Evolutionary conservation across 2,888 invertebrate genomes (phyloP).

Genomic region (Stenolophus ochropezus): DNA sequence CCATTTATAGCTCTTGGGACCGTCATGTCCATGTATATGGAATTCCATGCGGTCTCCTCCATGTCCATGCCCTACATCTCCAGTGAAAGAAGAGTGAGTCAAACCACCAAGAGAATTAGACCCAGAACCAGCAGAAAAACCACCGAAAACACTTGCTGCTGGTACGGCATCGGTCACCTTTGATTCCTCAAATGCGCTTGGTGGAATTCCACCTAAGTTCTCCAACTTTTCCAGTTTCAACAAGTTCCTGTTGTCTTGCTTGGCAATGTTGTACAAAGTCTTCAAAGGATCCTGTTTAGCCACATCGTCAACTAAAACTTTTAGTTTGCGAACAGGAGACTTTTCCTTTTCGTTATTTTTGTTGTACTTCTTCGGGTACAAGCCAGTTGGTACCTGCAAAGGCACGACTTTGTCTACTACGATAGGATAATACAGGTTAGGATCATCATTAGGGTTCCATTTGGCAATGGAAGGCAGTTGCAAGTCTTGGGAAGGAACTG

Average conservation of each 20-base stretch:
- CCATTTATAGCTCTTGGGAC: conserved; percentile 88
- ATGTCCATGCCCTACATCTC: conserved; percentile 51
- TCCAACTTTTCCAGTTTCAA: conserved; percentile 71
- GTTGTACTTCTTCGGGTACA: conserved; percentile 78
- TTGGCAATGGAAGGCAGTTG: conserved; percentile 72
- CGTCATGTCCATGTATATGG: conserved; percentile 88
- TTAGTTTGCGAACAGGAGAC: conserved; percentile 69
- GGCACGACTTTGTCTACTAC: conserved; percentile 70
- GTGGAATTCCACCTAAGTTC: conserved; percentile 28
- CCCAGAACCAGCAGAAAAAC: conserved; percentile 65
- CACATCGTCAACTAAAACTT: conserved; percentile 72
- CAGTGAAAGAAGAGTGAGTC: conserved; percentile 33
- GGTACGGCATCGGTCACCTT: conserved; percentile 62
- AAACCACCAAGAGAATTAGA: conserved; percentile 63
- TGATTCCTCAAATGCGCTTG: conserved; percentile 53
- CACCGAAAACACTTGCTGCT: conserved; percentile 65
- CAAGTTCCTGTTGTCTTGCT: conserved; percentile 75
- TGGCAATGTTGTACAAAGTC: conserved; percentile 72
- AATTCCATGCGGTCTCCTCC: conserved; percentile 80
- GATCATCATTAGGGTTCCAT: conserved; percentile 71
- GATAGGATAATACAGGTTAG: conserved; percentile 70
- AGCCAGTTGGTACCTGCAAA: conserved; percentile 74
- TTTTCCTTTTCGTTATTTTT: conserved; percentile 72
- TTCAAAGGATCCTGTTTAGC: conserved; percentile 69
- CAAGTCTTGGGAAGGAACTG: conserved; percentile 73